phyloP scores from a whole-genome alignment of 35 echinoderm and acorn worm species.

The Chiridota heheva region DNA sequence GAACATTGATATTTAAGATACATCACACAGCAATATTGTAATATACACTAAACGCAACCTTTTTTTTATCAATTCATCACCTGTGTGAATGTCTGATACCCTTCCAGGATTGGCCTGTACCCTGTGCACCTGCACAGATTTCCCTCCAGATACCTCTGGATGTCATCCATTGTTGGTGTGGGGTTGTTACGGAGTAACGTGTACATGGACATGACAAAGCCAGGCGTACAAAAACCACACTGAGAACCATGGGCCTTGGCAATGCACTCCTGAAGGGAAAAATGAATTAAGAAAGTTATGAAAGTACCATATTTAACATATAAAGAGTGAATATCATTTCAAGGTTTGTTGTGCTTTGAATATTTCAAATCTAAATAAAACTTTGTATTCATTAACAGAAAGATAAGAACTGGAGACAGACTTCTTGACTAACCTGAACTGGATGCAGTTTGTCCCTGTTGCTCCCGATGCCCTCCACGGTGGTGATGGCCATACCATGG shows the following conservation, averaged over 20 bases:
- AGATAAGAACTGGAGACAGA: neutral
- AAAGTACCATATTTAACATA: neutral
- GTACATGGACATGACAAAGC: constrained; percentile 68
- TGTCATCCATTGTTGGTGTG: constrained; percentile 5
- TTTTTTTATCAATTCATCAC: neutral
- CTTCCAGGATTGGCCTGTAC: constrained; percentile 52
- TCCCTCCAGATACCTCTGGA: constrained; percentile 2
- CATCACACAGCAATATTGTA: too few species aligned
- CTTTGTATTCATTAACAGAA: neutral
- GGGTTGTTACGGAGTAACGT: constrained; percentile 42
- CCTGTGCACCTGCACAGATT: constrained; percentile 54
- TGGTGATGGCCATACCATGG: constrained; percentile 69
- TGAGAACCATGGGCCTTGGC: constrained; percentile 85
- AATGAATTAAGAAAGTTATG: neutral
- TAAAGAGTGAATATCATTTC: neutral
- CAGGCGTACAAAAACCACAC: constrained; percentile 84
- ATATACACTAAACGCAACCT: neutral
- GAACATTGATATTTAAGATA: too few species aligned
- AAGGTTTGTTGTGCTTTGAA: neutral
- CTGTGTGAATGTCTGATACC: constrained; percentile 48
- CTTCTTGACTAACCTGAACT: constrained; percentile 42
- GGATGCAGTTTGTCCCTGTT: constrained; percentile 69
- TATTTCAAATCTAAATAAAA: too few species aligned
- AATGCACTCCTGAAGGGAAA: constrained; percentile 51
- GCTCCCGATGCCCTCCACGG: constrained; percentile 54